A percentile compares a stretch with the other conserved stretches of the same genome.
phyloP scores from a whole-genome alignment of 2,113 vertebrate species.

The Macquaria ambigua region DNA sequence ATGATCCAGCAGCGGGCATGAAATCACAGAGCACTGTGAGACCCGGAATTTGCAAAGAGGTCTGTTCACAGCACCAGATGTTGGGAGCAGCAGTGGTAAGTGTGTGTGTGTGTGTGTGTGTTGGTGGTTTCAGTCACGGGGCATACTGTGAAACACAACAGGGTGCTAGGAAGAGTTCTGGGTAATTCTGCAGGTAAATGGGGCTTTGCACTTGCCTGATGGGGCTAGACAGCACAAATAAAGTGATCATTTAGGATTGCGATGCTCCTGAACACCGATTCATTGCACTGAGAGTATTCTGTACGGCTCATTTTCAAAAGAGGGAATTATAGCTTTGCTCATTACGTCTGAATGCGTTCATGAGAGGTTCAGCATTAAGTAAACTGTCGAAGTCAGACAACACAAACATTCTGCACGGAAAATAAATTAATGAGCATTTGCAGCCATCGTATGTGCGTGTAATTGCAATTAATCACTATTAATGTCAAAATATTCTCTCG shows the following conservation, averaged over 20 bases:
- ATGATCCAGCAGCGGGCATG: conserved; percentile 69
- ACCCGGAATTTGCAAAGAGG: conserved; percentile 57
- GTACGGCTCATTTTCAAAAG: conserved; percentile 58
- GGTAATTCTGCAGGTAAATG: conserved; percentile 77
- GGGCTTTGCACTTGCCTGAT: conserved; percentile 64
- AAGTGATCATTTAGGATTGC: conserved; percentile 55
- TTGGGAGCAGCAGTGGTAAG: conserved; percentile 55
- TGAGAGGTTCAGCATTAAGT: conserved; percentile 49
- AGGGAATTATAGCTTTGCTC: conserved; percentile 56
- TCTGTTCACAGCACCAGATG: conserved; percentile 76
- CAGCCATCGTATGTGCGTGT: conserved; percentile 12
- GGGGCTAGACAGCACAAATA: conserved; percentile 64
- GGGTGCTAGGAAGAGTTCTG: conserved; percentile 50
- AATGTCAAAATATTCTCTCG: conserved; percentile 33
- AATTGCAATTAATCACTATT: conserved; percentile 47
- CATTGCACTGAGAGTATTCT: conserved; percentile 43
- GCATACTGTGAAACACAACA: conserved; percentile 69
- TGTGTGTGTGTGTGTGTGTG: conserved; percentile 47
- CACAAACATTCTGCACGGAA: conserved; percentile 39
- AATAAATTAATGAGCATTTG: conserved; percentile 43
- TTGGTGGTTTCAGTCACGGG: conserved; percentile 73
- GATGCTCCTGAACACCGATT: conserved; percentile 48
- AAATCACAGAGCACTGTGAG: conserved; percentile 69
- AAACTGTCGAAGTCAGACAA: conserved; percentile 42
- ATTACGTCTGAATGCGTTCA: conserved; percentile 52